Base-by-base conservation (phyloP, 1,140 invertebrate species). In the Caenorhabditis brenneri region DNA sequence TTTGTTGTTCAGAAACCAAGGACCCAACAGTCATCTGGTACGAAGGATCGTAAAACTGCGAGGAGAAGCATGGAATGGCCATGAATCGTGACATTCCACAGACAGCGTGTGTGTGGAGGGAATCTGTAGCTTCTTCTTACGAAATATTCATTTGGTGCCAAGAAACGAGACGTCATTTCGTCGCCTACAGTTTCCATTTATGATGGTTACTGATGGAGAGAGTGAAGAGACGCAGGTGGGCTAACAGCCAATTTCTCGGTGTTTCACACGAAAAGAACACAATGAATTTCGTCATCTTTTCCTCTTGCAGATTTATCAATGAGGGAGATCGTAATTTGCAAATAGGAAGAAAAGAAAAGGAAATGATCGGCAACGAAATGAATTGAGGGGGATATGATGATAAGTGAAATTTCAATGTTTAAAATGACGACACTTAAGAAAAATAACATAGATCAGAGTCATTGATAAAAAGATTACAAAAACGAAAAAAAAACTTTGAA, bases 231-330 rank as follows among this genome's bases (percentile, higher is more conserved):
- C 65, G 36, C 65, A 74, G 65, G 65, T 36, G n/a, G 36, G 7
- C 65, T 74, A 74, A 74, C 65, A 24, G 7, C 24, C 31, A n/a
- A 74, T 46, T 46, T 74, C 65, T 65, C 31, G 58, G 5, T n/a
- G 16, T 65, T 65, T 65, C 58, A 65, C 58, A 74, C 65, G 36
- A 74, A 74, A 74, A 74, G 65, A 74, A 74, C 36, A 74, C 36
- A 22, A 42, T 15, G 36, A 22, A 74, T 74, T 74, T 74, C 65
- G 65, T 74, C 65, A 74, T 74, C 36, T 74, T 39, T 65, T 36
- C n/a, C 36, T 1, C 22, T 24, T 24, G 65, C 36, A 24, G 33
- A 74, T 74, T 39, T 74, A 39, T 74, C 65, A 42, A 42, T 42
- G 33, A 42, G 36, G 22, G 33, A 24, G 65, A 74, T 39, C n/a